Conservation (phyloP, 2,888 invertebrate genomes). For the Campaea margaritaria region DNA sequence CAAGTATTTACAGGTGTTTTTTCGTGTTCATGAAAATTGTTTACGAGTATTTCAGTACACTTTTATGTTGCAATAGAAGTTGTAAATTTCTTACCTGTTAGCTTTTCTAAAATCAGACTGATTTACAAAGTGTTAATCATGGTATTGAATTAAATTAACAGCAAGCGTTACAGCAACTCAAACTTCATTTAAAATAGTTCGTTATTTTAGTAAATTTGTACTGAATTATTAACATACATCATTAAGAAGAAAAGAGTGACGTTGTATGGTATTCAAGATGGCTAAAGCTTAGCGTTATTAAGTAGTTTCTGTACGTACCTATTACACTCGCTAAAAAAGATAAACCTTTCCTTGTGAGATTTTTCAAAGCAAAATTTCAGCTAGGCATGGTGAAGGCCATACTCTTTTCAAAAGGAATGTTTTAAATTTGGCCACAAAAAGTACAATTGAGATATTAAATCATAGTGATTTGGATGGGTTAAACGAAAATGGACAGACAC, state of each 20-base stretch:
- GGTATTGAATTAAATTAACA: too few species aligned
- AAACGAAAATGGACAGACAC: too few species aligned
- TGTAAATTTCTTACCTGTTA: neutral
- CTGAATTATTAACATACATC: neutral
- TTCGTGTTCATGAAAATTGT: constrained; percentile 11
- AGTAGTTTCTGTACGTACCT: neutral
- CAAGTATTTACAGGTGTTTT: constrained; percentile 4
- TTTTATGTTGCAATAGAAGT: too few species aligned
- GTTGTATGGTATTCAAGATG: neutral
- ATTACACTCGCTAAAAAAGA: neutral
- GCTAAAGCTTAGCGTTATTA: neutral
- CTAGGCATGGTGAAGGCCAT: too few species aligned
- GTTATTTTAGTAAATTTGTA: too few species aligned
- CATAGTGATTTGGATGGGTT: too few species aligned
- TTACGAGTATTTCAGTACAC: neutral
- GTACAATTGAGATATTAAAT: too few species aligned
- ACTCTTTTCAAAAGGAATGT: neutral
- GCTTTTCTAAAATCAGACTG: neutral
- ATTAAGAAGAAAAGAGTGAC: neutral
- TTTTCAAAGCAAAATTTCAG: neutral
- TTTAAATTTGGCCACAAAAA: too few species aligned
- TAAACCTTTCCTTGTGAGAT: neutral
- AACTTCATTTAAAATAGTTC: too few species aligned
- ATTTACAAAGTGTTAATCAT: too few species aligned
- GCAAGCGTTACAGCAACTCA: too few species aligned